phyloP scores from a whole-genome alignment of 2,113 vertebrate genomes.

The Brienomyrus longianalis region DNA sequence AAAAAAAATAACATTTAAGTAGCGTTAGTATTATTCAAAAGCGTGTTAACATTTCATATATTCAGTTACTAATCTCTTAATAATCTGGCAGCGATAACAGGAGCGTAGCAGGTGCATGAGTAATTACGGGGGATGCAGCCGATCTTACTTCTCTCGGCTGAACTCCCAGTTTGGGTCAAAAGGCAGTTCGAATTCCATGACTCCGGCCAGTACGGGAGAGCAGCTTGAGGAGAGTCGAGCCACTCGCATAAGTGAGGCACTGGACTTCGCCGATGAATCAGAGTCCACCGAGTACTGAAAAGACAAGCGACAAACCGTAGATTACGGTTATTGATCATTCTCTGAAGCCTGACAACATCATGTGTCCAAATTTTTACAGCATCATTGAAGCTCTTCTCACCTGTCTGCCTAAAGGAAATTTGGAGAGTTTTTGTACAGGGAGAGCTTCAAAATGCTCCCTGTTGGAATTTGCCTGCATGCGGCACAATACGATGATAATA shows the following conservation, averaged over 20 bases:
- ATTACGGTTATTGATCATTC: not conserved
- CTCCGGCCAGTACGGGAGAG: slow-evolving; percentile 83
- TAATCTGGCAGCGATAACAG: not conserved
- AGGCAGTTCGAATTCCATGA: slow-evolving; percentile 87
- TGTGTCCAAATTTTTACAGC: not conserved
- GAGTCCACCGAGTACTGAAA: slow-evolving; percentile 90
- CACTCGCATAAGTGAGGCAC: slow-evolving; percentile 81
- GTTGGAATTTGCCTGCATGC: slow-evolving; percentile 74
- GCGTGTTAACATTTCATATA: not conserved
- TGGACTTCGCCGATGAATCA: slow-evolving; percentile 88
- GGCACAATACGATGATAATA: slow-evolving; percentile 79
- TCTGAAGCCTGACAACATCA: not conserved
- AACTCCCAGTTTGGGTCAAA: slow-evolving; percentile 93
- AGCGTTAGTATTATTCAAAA: not conserved
- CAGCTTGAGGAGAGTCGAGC: slow-evolving; percentile 90
- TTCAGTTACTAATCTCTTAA: not conserved
- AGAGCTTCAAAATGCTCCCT: slow-evolving; percentile 77
- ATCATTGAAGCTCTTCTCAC: slow-evolving; percentile 45
- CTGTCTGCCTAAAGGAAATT: slow-evolving; percentile 90
- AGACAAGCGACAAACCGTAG: not conserved
- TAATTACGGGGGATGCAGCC: not conserved
- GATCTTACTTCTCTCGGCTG: slow-evolving; percentile 78
- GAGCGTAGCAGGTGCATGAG: not conserved
- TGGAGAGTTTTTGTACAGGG: slow-evolving; percentile 88
- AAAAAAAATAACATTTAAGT: no score